Evolutionary conservation across 2,113 vertebrate genomes (phyloP).

Genomic region (Oriolus oriolus): DNA sequence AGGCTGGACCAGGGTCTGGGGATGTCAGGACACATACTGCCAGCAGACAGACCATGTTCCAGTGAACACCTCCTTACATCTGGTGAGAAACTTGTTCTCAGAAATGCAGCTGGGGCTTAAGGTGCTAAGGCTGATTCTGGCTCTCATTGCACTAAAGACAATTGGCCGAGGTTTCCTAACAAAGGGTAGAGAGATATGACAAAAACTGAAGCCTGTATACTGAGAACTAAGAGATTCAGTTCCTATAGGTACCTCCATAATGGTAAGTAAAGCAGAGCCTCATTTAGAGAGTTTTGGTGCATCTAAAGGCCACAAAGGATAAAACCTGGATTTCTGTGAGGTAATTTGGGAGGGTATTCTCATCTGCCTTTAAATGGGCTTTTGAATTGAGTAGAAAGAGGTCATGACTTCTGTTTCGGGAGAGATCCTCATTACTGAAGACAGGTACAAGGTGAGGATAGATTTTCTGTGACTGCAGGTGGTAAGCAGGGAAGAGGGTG

Average conservation of each 20-base stretch:
- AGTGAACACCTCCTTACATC: background rate
- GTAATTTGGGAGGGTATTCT: background rate
- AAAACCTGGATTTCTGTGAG: background rate
- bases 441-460: background rate
- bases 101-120: background rate
- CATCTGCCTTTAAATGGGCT: background rate
- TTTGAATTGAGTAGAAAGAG: background rate
- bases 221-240: background rate
- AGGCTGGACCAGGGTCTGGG: background rate
- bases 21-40: background rate
- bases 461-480: background rate
- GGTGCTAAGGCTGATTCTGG: background rate
- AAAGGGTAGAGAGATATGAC: background rate
- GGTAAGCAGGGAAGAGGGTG: background rate
- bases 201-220: background rate
- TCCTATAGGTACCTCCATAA: background rate
- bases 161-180: background rate
- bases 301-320: background rate
- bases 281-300: background rate
- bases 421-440: accelerated
- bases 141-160: background rate
- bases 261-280: background rate
- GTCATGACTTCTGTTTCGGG: background rate
- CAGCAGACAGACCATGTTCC: background rate
- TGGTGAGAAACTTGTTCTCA: background rate